Evolutionary conservation across 2,888 invertebrate genomes (phyloP), one percentile per base, ranked within the genome.

Genomic region (Microctonus aethiopoides): DNA sequence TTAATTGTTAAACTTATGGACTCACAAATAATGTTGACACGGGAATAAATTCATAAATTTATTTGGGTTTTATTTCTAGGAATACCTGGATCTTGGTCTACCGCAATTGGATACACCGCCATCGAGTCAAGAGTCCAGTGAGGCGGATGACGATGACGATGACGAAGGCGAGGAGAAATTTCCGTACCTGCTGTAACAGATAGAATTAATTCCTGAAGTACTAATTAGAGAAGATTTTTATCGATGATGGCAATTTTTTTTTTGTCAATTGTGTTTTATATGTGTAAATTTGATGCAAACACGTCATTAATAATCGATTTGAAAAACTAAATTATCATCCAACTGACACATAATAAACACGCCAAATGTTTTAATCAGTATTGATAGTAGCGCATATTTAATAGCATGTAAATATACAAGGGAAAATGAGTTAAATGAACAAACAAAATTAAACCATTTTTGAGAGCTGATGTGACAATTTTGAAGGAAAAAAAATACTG

Each of bases 41-140:
- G 34, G 20, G 22, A 41, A 56, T n/a, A 57, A 69, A 39, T 56
- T 57, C 9, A 60, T 59, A 11, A 13, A 51, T 41, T 67, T 51
- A 46, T 63, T 60, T 68, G 73, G 64, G 73, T 68, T n/a, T 66
- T 36, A 9, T 57, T 41, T 26, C 67, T 62, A 91, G 90, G 96
- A 96, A 85, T 97, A 97, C 86, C 87, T 97, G 82, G 96, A 97
- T 86, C 89, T 97, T 68, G 95, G 94, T 39, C 89, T 95, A 36
- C 95, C 95, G 2, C 93, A 94, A 81, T 86, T 95, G 69, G 95
- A 95, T 85, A 96, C 95, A 0, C 95, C 95, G n/a, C 94, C 95
- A 0, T 94, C 95, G 3, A 95, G 95, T 82, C 93, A 94, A 82
- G 95, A 95, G 78, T 92, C 93, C 11, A 92, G 92, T 54, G 68